These are phyloP conservation scores for Ormia ochracea DNA, from an alignment of 2,888 invertebrate species.

Conservation along the genomic window DNA sequence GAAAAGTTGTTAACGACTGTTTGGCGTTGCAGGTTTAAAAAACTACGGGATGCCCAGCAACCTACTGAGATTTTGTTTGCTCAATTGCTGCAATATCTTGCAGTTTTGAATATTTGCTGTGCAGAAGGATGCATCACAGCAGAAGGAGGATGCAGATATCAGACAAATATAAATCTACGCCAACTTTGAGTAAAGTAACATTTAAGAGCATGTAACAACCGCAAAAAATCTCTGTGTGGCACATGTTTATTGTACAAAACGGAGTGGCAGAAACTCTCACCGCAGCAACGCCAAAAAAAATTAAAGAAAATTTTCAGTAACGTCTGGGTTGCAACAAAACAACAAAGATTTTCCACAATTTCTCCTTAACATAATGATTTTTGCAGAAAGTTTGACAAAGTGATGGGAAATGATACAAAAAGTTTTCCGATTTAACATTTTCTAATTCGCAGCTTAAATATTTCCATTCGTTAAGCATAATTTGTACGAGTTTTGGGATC, in stretches of 20 bases:
- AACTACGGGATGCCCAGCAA: constrained; percentile 47
- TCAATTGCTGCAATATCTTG: constrained; percentile 38
- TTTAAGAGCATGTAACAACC: background rate
- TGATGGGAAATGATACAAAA: background rate
- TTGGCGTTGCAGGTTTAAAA: constrained; percentile 33
- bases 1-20: constrained; percentile 30
- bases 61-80: constrained; percentile 52
- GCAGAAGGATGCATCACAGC: background rate
- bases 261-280: background rate
- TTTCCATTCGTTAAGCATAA: too few relatives aligned
- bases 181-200: background rate
- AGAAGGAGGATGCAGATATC: background rate
- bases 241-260: background rate
- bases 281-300: background rate
- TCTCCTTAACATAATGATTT: background rate
- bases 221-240: background rate
- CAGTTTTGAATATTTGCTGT: constrained; percentile 41
- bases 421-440: background rate
- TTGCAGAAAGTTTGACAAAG: background rate
- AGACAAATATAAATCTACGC: background rate
- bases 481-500: too few relatives aligned
- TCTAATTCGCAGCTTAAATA: too few relatives aligned
- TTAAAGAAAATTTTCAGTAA: background rate
- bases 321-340: constrained; percentile 36
- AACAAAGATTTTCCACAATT: constrained; percentile 7